Evolutionary conservation across 2,113 vertebrate genomes (phyloP).

Genomic region (Tragelaphus buxtoni): DNA sequence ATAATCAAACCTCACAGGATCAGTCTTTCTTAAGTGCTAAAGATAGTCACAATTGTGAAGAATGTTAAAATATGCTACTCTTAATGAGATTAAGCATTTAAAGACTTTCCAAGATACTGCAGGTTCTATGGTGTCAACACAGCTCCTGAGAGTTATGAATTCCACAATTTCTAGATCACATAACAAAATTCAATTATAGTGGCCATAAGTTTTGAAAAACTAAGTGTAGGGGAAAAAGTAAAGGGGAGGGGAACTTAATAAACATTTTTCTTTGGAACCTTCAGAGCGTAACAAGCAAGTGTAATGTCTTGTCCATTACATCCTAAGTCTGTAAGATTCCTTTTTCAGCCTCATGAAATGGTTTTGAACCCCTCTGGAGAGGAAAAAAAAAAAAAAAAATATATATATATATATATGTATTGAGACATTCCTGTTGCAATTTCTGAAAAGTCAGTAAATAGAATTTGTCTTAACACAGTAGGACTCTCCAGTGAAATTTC

Average conservation of each 20-base stretch:
- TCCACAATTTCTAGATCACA: not conserved
- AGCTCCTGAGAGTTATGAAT: not conserved
- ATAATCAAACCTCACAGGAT: slow-evolving; percentile 29
- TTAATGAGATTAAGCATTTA: slow-evolving; percentile 34
- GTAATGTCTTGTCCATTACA: slow-evolving; percentile 19
- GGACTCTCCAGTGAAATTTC: slow-evolving; percentile 29
- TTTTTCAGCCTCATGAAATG: slow-evolving; percentile 44
- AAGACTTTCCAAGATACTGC: not conserved
- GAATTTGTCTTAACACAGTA: slow-evolving; percentile 9
- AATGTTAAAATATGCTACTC: slow-evolving; percentile 8
- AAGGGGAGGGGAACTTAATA: not conserved
- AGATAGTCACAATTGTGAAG: slow-evolving; percentile 6
- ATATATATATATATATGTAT: not conserved
- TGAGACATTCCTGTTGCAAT: slow-evolving; percentile 39
- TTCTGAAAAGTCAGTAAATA: slow-evolving; percentile 48
- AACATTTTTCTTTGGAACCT: slow-evolving; percentile 29
- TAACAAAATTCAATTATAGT: not conserved
- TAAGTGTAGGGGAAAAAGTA: not conserved
- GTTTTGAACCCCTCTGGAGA: slow-evolving; percentile 64
- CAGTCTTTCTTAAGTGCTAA: slow-evolving; percentile 24
- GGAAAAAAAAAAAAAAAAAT: not conserved
- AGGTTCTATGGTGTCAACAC: not conserved
- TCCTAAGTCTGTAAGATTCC: slow-evolving; percentile 26
- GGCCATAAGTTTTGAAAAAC: slow-evolving; percentile 32
- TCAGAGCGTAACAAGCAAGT: slow-evolving; percentile 7